Evolutionary conservation across 2,797 vertebrate species (phyloP), one percentile per base, ranked within the genome.

Genomic region (Oreochromis grahami): DNA sequence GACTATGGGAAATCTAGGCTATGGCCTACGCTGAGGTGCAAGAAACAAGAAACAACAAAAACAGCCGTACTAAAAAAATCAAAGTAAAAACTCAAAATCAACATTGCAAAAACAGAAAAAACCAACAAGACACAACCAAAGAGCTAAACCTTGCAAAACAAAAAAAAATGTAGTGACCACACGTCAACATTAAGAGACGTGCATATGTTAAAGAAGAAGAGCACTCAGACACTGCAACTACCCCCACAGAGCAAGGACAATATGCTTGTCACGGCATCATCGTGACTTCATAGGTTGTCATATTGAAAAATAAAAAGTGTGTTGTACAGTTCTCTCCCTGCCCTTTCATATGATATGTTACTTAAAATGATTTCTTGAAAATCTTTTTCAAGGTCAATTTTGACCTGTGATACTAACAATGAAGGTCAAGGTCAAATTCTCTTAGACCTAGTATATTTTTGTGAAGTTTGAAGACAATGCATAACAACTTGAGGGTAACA

Each of bases 11-110:
- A 63, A 5, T 63, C 11, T 5, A 38, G 19, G 58, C 38, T 38
- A 38, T 38, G 34, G 32, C 11, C 1, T 38, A 38, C 1, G 0
- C 58, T 63, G 58, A 11, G 58, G 32, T n/a, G 17, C 17, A 0
- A 13, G 58, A 63, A 63, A 63, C 34, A 63, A 63, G 36, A 63
- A 38, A 63, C 19, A 63, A 21, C 19, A n/a, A 63, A 63, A 63
- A 38, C 58, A 63, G 34, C 34, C 2, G 0, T n/a, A 38, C 19
- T n/a, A 21, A 38, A 38, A 38, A 13, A 36, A n/a, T n/a, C 19
- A 38, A 38, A 63, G 19, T 6, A 36, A 63, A 63, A 63, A n/a
- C 36, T 5, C 32, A 7, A 60, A 60, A 60, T 36, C 17, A 63
- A 36, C n/a, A 63, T 63, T 63, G 12, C 32, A 36, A 63, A 36